Percentiles rank a stretch among this genome's conserved stretches.
phyloP scores from a whole-genome alignment of 2,113 vertebrate genomes.

The Phaethon lepturus region DNA sequence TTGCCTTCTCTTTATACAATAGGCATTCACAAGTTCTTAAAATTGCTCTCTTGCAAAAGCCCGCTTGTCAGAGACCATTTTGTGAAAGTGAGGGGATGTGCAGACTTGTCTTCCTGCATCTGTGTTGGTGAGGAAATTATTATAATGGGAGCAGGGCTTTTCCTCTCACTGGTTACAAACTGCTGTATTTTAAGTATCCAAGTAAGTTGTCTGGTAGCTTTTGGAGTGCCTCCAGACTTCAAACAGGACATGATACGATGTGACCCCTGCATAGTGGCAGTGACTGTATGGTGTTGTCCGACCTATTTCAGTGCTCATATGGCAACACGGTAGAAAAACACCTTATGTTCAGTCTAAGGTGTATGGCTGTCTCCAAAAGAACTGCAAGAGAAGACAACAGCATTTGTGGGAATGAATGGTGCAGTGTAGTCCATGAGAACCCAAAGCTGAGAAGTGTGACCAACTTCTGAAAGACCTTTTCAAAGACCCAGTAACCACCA shows the following conservation, averaged over 20 bases:
- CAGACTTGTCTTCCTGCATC: neutral
- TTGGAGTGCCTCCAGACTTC: neutral
- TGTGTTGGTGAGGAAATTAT: neutral
- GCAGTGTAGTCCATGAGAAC: neutral
- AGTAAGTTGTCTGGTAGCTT: neutral
- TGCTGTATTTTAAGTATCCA: neutral
- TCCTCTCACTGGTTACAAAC: neutral
- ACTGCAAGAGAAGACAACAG: neutral
- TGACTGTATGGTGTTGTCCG: accelerated
- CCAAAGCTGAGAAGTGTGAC: neutral
- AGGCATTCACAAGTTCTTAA: neutral
- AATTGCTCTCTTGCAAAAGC: neutral
- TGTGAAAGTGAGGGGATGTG: neutral
- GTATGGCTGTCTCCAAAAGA: neutral
- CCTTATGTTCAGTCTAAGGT: neutral
- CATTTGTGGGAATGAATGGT: neutral
- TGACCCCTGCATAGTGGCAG: neutral
- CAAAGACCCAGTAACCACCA: neutral
- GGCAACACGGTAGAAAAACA: neutral
- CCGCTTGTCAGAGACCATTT: neutral
- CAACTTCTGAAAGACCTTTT: neutral
- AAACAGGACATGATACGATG: accelerated
- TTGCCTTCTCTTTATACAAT: neutral
- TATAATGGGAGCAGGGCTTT: neutral
- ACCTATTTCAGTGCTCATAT: neutral